Evolutionary conservation across 2,797 vertebrate genomes (phyloP).

Genomic region (Phoebastria nigripes): DNA sequence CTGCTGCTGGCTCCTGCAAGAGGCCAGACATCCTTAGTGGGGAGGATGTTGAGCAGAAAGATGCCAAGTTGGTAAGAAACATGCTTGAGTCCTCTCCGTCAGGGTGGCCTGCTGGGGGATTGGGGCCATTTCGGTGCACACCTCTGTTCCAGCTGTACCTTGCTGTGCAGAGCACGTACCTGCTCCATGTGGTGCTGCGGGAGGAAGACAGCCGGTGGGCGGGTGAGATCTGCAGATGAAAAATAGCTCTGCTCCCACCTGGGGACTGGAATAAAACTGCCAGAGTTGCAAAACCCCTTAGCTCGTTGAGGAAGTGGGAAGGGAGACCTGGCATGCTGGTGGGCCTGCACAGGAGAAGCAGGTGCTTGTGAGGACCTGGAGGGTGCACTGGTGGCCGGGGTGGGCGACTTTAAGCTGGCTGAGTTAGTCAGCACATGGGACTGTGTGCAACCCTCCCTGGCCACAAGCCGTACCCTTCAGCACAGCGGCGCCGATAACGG

Average conservation of each 20-base stretch:
- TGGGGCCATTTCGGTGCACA: rapidly evolving
- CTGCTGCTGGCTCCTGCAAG: too few relatives aligned
- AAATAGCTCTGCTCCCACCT: neutral
- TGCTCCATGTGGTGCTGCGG: rapidly evolving
- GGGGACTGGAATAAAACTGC: rapidly evolving
- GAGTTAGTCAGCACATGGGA: neutral
- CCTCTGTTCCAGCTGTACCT: rapidly evolving
- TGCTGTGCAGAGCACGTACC: rapidly evolving
- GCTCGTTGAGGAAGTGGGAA: rapidly evolving
- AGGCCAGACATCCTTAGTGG: rapidly evolving
- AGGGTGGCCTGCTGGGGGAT: rapidly evolving
- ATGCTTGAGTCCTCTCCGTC: rapidly evolving
- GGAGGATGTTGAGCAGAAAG: neutral
- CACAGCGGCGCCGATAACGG: neutral
- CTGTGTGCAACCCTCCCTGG: neutral
- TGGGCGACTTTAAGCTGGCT: neutral
- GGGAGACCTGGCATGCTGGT: neutral
- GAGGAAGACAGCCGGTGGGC: rapidly evolving
- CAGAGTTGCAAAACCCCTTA: rapidly evolving
- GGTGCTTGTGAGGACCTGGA: neutral
- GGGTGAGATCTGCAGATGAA: rapidly evolving
- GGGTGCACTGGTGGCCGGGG: rapidly evolving
- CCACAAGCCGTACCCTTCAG: neutral
- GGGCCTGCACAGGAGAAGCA: too few relatives aligned
- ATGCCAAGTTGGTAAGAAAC: rapidly evolving